Percentiles rank a stretch among this genome's conserved stretches.
Evolutionary conservation across 2,888 invertebrate species (phyloP).

Genomic region (Gymnoscelis rufifasciata): DNA sequence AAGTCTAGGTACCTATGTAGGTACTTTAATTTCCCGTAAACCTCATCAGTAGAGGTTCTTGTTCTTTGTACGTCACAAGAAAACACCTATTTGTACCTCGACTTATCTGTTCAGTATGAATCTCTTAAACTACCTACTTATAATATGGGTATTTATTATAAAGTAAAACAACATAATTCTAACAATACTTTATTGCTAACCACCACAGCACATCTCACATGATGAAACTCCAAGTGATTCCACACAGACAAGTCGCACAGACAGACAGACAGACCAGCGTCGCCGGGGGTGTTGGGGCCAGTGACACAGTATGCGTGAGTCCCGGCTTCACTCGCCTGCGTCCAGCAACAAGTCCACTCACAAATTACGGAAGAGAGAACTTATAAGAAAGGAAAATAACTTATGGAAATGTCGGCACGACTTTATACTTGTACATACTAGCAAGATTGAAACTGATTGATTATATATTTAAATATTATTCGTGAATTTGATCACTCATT

Average conservation of each 20-base stretch:
- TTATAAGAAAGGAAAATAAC: background rate
- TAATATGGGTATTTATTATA: slow-evolving; percentile 6
- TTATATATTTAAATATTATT: slow-evolving; percentile 10
- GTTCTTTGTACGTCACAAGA: too few relatives aligned
- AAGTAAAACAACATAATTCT: slow-evolving; percentile 38
- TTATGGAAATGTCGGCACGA: slow-evolving; percentile 15
- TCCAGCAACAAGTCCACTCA: slow-evolving; percentile 20
- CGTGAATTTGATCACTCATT: background rate
- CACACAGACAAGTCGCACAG: too few relatives aligned
- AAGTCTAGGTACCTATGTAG: too few relatives aligned
- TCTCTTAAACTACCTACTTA: too few relatives aligned
- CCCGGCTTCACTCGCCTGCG: slow-evolving; percentile 37
- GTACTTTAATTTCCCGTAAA: too few relatives aligned
- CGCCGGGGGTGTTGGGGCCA: slow-evolving; percentile 59
- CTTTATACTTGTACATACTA: slow-evolving; percentile 14
- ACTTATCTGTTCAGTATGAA: too few relatives aligned
- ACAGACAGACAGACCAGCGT: too few relatives aligned
- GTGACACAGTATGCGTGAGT: slow-evolving; percentile 50
- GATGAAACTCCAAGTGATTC: slow-evolving; percentile 10
- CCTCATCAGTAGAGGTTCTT: too few relatives aligned
- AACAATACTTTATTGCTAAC: slow-evolving; percentile 35
- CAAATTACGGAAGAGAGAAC: slow-evolving; percentile 33
- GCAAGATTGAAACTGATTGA: slow-evolving; percentile 3
- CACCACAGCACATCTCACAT: slow-evolving; percentile 58
- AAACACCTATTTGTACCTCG: too few relatives aligned